Percentiles rank a stretch among this genome's conserved stretches.
Evolutionary conservation across 2,888 invertebrate species (phyloP).

Genomic region (Tuta absoluta): DNA sequence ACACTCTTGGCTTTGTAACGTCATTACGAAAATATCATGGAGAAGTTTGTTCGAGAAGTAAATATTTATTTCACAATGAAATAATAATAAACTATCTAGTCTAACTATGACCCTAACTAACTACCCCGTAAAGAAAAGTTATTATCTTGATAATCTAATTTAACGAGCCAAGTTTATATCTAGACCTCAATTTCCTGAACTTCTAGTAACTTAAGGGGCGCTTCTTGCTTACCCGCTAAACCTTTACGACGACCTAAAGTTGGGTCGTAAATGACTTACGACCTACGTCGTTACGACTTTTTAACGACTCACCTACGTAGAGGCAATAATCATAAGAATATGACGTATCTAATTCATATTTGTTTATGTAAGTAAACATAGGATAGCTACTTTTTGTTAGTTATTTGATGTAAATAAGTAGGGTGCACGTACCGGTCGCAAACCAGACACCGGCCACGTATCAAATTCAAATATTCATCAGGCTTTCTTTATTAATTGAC

Average conservation of each 20-base stretch:
- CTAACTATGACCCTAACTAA: background rate
- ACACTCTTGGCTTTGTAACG: too few species aligned
- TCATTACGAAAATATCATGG: too few species aligned
- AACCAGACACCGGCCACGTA: too few species aligned
- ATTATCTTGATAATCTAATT: background rate
- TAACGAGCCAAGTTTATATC: constrained; percentile 2
- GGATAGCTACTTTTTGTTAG: background rate
- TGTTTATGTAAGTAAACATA: too few species aligned
- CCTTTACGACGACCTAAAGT: constrained; percentile 38
- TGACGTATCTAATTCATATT: background rate
- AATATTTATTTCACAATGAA: too few species aligned
- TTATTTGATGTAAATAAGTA: background rate
- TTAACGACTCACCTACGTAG: constrained; percentile 10
- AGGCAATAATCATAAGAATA: background rate
- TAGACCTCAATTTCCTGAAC: constrained; percentile 9
- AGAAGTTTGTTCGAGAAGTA: too few species aligned
- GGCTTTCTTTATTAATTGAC: too few species aligned
- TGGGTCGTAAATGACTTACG: constrained; percentile 13
- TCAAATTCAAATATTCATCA: too few species aligned
- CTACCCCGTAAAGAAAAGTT: background rate
- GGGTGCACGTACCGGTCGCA: too few species aligned
- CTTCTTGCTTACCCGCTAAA: constrained; percentile 61
- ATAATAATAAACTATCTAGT: too few species aligned
- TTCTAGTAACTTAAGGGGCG: constrained; percentile 48
- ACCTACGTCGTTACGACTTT: constrained; percentile 5